Base-by-base conservation (phyloP, 2,888 invertebrate species). In the Sepioteuthis lessoniana region DNA sequence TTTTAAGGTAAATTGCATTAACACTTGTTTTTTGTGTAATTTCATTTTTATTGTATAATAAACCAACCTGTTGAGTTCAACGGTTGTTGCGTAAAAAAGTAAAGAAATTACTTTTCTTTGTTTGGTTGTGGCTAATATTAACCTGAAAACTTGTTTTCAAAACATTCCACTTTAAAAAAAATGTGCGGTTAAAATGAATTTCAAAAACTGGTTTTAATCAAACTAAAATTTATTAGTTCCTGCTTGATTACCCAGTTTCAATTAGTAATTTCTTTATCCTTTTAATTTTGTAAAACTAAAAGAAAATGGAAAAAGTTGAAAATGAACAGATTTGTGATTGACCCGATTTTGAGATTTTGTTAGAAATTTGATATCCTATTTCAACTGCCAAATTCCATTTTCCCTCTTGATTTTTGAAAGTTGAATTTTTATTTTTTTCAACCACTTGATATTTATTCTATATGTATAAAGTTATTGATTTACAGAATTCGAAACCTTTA, bases 21-120 rank as follows among this genome's bases (percentile, higher is more conserved):
- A 25, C 21, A 5, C 5, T 55, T 7, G 21, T 55, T 55, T 47
- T 47, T 7, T 55, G n/a, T 25, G 21, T 55, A 21, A 7, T 55
- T 21, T 55, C 21, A 55, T 50, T 21, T 16, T 19, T 55, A 55
- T 55, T 55, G 21, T 55, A 21, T n/a, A 8, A 28, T 60, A 31
- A 60, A 35, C 76, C 76, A 76, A 76, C 76, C 76, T 76, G 76
- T 76, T 76, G 76, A 76, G n/a, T 76, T 76, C 35, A 76, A 76
- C n/a, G 76, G 76, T 76, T 35, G 76, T 76, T 76, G 76, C 76
- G 7, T 35, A 25, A 0, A 35, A 76, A 4, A 76, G 25, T 13
- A 60, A n/a, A 76, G 42, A 7, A 42, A 42, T 5, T 42, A 35
- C 16, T 76, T 76, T 16, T 76, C 35, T 76, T 76, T 76, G 60